These are phyloP conservation scores for Mantis religiosa DNA, from an alignment of 2,888 invertebrate species.

Conservation along the genomic window DNA sequence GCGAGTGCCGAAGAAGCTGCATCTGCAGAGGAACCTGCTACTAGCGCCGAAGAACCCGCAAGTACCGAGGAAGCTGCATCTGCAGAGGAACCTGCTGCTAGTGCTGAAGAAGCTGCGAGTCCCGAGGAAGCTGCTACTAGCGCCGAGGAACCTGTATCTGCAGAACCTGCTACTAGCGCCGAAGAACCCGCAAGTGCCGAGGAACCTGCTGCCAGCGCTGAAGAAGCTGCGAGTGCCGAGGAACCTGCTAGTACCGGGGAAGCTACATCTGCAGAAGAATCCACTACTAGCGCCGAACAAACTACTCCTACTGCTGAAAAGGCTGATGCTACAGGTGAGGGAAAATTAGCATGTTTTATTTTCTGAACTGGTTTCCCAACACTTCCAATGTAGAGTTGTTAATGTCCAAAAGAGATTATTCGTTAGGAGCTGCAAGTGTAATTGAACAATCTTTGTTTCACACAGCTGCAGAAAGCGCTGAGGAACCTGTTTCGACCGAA, in stretches of 20 bases:
- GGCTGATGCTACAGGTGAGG: slow-evolving; percentile 14
- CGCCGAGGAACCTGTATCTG: slow-evolving; percentile 9
- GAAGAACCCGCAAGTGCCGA: slow-evolving; percentile 37
- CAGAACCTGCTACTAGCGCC: slow-evolving; percentile 44
- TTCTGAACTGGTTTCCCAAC: background rate
- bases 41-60: slow-evolving; percentile 35
- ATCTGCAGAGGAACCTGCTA: slow-evolving; percentile 36
- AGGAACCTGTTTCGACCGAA: slow-evolving; percentile 35
- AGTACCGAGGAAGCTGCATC: too few species aligned
- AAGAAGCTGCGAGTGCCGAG: slow-evolving; percentile 27
- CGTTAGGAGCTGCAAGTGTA: background rate
- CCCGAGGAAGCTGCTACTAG: slow-evolving; percentile 41
- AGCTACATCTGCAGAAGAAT: too few species aligned
- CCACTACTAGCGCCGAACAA: slow-evolving; percentile 26
- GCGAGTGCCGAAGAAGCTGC: slow-evolving; percentile 30
- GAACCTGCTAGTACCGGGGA: too few species aligned
- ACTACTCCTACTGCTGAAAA: slow-evolving; percentile 4
- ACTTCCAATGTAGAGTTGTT: too few species aligned
- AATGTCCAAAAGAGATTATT: too few species aligned
- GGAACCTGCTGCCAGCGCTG: slow-evolving; percentile 28
- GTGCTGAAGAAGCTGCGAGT: slow-evolving; percentile 19
- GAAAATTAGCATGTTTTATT: slow-evolving; percentile 26
- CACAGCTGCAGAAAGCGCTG: slow-evolving; percentile 30
- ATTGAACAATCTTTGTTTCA: too few species aligned
- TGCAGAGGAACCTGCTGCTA: too few species aligned